These are phyloP conservation scores for Alentia gelatinosa DNA, from an alignment of 2,888 invertebrate genomes.

Conservation along the genomic window DNA sequence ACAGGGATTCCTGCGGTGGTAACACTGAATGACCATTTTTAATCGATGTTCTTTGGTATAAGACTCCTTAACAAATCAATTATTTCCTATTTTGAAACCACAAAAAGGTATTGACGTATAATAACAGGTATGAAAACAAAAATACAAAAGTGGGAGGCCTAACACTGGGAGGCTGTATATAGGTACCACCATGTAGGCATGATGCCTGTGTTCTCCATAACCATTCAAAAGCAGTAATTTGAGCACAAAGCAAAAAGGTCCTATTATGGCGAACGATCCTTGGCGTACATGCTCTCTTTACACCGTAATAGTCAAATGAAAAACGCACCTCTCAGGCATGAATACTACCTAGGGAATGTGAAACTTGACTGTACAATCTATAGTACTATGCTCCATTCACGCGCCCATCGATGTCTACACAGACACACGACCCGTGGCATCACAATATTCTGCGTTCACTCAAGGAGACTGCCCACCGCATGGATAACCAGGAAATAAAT, in stretches of 20 bases:
- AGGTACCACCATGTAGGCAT: too few relatives aligned
- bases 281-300: not conserved
- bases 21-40: not conserved
- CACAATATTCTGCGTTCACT: not conserved
- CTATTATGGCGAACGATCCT: not conserved
- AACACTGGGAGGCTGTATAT: too few relatives aligned
- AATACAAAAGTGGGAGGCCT: too few relatives aligned
- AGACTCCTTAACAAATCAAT: too few relatives aligned
- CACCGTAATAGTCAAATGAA: not conserved
- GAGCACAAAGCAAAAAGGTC: conserved; percentile 31
- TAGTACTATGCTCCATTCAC: conserved; percentile 5
- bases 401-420: not conserved
- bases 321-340: not conserved
- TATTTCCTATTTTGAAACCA: too few relatives aligned
- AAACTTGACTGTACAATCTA: conserved; percentile 47
- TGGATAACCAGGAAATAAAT: conserved; percentile 9
- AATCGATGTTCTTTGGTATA: conserved; percentile 1
- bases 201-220: too few relatives aligned
- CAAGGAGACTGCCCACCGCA: not conserved
- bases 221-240: too few relatives aligned
- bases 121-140: too few relatives aligned
- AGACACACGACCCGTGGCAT: not conserved
- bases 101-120: too few relatives aligned
- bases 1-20: not conserved
- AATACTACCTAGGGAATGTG: conserved; percentile 36